Conservation (phyloP, 2,797 vertebrate species). For the Channallabes apus region DNA sequence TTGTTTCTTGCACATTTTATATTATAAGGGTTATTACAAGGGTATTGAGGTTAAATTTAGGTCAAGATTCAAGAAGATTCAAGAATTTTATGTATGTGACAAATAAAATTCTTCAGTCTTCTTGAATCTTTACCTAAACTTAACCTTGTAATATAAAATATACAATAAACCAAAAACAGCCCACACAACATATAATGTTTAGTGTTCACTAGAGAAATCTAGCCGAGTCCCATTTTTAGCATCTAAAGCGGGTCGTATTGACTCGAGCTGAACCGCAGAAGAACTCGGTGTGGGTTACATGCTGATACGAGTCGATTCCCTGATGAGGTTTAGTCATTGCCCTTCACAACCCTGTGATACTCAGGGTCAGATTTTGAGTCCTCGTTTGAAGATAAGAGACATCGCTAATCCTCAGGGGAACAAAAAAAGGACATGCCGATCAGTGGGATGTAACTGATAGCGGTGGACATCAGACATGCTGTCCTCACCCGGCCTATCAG, state of each 20-base stretch:
- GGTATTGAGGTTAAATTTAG: no score
- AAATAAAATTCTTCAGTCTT: no score
- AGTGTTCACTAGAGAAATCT: not conserved
- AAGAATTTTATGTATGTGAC: no score
- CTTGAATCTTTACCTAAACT: not conserved
- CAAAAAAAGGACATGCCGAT: slow-evolving; percentile 43
- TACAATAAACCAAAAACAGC: not conserved
- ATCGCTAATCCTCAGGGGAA: slow-evolving; percentile 50
- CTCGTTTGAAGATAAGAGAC: slow-evolving; percentile 58
- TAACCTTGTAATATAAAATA: not conserved
- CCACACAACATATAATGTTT: not conserved
- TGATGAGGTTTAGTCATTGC: slow-evolving; percentile 49
- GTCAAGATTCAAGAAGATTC: no score
- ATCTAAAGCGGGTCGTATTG: not conserved
- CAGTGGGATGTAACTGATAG: slow-evolving; percentile 51
- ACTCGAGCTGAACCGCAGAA: not conserved
- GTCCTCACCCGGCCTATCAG: slow-evolving; percentile 49
- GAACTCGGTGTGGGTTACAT: slow-evolving; percentile 16
- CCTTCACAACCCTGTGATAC: slow-evolving; percentile 42
- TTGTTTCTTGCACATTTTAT: no score
- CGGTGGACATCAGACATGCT: slow-evolving; percentile 40
- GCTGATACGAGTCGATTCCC: slow-evolving; percentile 17
- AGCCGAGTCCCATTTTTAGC: slow-evolving; percentile 7
- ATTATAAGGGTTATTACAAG: no score
- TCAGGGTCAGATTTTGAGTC: slow-evolving; percentile 52